These are phyloP conservation scores for Caenorhabditis japonica DNA, from an alignment of 2,888 invertebrate genomes.

Conservation along the genomic window DNA sequence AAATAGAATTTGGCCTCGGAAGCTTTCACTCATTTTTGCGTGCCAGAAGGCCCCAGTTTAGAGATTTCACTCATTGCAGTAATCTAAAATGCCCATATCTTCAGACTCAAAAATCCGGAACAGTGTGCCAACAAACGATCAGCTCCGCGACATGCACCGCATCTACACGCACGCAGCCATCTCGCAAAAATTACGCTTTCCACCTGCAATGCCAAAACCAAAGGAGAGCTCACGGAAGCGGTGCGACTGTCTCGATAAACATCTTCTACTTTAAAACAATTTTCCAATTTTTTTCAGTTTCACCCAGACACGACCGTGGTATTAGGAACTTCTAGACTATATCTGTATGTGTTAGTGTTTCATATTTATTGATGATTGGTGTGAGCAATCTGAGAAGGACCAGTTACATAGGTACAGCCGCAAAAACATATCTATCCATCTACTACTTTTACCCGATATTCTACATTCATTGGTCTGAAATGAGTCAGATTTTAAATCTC, in stretches of 20 bases:
- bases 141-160: conserved; percentile 42
- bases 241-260: conserved; percentile 68
- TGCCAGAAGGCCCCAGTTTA: not conserved
- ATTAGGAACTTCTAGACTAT: conserved; percentile 11
- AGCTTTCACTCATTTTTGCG: no score
- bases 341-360: not conserved
- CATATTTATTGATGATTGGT: not conserved
- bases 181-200: conserved; percentile 2
- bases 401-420: not conserved
- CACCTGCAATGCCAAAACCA: not conserved
- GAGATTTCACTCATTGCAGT: no score
- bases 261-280: conserved; percentile 52
- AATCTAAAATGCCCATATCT: no score
- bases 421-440: not conserved
- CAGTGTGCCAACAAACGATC: conserved; percentile 35
- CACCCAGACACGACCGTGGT: conserved; percentile 38
- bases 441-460: not conserved
- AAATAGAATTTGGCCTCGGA: no score
- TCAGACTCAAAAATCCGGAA: conserved; percentile 43
- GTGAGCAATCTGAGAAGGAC: no score
- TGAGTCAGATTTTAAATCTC: no score
- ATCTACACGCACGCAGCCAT: conserved; percentile 38
- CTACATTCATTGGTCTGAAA: no score
- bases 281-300: conserved; percentile 34
- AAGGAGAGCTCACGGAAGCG: conserved; percentile 55